These are phyloP conservation scores for Athalia rosae DNA, from an alignment of 2,888 invertebrate species.

Conservation along the genomic window DNA sequence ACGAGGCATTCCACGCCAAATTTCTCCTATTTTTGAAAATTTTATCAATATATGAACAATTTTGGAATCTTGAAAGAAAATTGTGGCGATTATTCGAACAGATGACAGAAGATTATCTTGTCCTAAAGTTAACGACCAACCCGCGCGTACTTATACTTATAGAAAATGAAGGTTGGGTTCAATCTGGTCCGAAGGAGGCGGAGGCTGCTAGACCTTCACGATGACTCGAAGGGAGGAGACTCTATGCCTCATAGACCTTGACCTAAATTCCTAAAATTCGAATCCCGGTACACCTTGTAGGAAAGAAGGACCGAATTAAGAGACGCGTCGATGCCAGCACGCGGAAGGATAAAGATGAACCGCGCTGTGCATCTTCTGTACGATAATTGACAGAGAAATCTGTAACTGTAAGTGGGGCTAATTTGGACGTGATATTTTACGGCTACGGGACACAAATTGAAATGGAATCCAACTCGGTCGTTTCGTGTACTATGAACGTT, in stretches of 20 bases:
- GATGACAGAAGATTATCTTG: too few relatives aligned
- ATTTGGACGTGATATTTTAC: not conserved
- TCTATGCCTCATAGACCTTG: conserved; percentile 39
- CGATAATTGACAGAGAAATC: not conserved
- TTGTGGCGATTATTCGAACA: too few relatives aligned
- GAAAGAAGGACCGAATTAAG: not conserved
- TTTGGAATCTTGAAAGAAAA: too few relatives aligned
- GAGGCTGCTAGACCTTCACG: conserved; percentile 33
- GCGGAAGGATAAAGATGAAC: too few relatives aligned
- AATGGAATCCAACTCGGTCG: not conserved
- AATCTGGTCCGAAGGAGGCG: not conserved
- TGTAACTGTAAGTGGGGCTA: not conserved
- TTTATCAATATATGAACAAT: too few relatives aligned
- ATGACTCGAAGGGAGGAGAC: conserved; percentile 10
- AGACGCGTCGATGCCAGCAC: not conserved
- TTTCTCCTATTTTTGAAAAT: too few relatives aligned
- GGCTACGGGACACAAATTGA: not conserved
- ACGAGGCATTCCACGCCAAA: too few relatives aligned
- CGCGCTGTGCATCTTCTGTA: not conserved
- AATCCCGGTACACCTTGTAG: conserved; percentile 13
- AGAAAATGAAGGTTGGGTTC: conserved; percentile 16
- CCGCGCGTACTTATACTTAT: not conserved
- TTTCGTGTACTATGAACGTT: not conserved
- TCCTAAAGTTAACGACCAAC: too few relatives aligned
- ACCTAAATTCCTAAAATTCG: conserved; percentile 38